Percentiles rank a stretch among this genome's conserved stretches.
Evolutionary conservation across 2,797 vertebrate species (phyloP).

Genomic region (Hydrolagus colliei): DNA sequence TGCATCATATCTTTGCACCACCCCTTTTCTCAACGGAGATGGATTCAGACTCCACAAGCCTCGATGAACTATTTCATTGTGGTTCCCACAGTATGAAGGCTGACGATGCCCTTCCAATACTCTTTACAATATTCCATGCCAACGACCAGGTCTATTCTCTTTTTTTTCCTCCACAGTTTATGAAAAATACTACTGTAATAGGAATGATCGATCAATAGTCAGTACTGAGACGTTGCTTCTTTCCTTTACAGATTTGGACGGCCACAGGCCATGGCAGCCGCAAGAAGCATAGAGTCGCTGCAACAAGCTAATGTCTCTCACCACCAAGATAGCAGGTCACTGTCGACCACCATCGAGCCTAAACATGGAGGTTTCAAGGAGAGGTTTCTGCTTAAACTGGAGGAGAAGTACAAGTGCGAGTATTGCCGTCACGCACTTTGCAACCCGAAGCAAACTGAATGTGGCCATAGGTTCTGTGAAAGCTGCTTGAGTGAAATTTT

Average conservation of each 20-base stretch:
- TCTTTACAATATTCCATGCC: too few species aligned
- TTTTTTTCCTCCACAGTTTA: too few species aligned
- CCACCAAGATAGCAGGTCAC: slow-evolving; percentile 54
- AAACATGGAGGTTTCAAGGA: slow-evolving; percentile 86
- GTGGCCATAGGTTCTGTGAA: slow-evolving; percentile 90
- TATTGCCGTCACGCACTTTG: slow-evolving; percentile 82
- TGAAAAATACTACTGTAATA: neutral
- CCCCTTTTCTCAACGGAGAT: too few species aligned
- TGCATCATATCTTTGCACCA: too few species aligned
- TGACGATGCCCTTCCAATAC: too few species aligned
- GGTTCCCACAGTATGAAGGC: too few species aligned
- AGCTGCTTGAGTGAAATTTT: slow-evolving; percentile 80
- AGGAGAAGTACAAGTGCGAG: slow-evolving; percentile 93
- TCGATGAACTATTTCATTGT: too few species aligned
- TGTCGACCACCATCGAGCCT: slow-evolving; percentile 61
- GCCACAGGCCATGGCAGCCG: slow-evolving; percentile 78
- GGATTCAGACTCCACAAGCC: too few species aligned
- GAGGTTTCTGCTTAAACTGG: slow-evolving; percentile 75
- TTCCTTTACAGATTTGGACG: slow-evolving; percentile 43
- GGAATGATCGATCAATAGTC: neutral
- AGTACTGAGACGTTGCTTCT: neutral
- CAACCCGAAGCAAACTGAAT: slow-evolving; percentile 85
- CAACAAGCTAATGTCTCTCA: slow-evolving; percentile 56
- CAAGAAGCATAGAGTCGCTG: slow-evolving; percentile 74
- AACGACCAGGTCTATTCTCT: too few species aligned